Conservation (phyloP, 2,888 invertebrate species). For the Diachrysia chrysitis region DNA sequence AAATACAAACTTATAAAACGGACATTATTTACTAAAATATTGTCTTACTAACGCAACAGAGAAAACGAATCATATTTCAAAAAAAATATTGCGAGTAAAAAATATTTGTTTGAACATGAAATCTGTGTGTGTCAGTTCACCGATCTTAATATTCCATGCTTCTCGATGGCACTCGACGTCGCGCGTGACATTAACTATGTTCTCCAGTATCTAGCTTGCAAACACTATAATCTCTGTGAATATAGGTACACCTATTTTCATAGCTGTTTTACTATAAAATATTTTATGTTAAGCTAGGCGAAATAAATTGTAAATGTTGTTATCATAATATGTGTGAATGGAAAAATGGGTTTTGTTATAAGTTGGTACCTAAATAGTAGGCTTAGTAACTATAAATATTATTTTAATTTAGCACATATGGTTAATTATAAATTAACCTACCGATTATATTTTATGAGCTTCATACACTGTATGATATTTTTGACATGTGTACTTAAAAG, state of each 20-base stretch:
- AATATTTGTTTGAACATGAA: neutral
- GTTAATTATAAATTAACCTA: too few relatives aligned
- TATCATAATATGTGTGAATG: neutral
- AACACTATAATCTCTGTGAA: constrained; percentile 2
- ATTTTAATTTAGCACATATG: too few relatives aligned
- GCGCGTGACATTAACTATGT: neutral
- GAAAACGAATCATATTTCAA: neutral
- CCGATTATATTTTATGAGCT: too few relatives aligned
- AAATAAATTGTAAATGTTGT: neutral
- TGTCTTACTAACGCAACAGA: neutral
- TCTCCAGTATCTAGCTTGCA: neutral
- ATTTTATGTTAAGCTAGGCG: neutral
- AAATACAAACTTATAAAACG: too few relatives aligned
- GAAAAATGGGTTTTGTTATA: neutral
- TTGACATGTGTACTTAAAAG: too few relatives aligned
- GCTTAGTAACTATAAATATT: too few relatives aligned
- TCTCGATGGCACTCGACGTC: neutral
- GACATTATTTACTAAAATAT: too few relatives aligned
- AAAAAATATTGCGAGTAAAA: neutral
- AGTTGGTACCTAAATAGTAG: too few relatives aligned
- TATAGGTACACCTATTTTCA: neutral
- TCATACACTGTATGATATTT: too few relatives aligned
- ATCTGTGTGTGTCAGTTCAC: neutral
- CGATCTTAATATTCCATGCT: neutral
- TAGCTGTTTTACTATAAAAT: neutral